Evolutionary conservation across 2,113 vertebrate genomes (phyloP), one percentile per base, ranked within the genome.

Genomic region (Periophthalmus modestus): DNA sequence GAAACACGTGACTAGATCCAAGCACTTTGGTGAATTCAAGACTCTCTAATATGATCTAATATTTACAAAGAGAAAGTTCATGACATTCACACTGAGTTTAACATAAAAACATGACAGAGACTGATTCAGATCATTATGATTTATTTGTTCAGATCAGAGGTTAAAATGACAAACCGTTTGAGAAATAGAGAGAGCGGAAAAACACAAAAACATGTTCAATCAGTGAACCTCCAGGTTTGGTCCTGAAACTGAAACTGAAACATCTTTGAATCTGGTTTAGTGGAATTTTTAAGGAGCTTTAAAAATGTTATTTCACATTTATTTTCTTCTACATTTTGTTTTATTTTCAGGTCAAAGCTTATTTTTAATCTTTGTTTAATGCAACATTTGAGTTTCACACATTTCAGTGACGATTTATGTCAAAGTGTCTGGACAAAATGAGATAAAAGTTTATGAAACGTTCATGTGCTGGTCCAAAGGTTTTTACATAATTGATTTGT

Each of bases 201-300:
- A 59, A 59, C 57, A 59, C 57, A 59, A 59, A 59, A 59, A 59
- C 57, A 28, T 57, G n/a, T 57, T 57, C 21, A 21, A 21, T 57
- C n/a, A 10, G 7, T 2, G 19, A 21, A 21, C n/a, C 55, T n/a
- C 1, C 55, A 24, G 7, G 57, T 28, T 59, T 14, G 57, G 21
- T 59, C 57, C 21, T 43, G 23, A 24, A 59, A 43, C 39, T 43
- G 23, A 24, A 59, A 43, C 39, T 43, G 7, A 24, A 28, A 59
- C 57, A 59, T 59, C 21, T 58, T 24, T 59, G 21, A 28, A 59
- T 10, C 19, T 10, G 57, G 3, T 28, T 59, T 1, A 59, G 11
- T 59, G 57, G 57, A 59, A 28, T 28, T 24, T 13, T 59, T 19
- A 55, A n/a, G 19, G 9, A 23, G n/a, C 6, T 24, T 24, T 4